Conservation (phyloP, 2,113 vertebrate species). For the Bagarius yarrelli region DNA sequence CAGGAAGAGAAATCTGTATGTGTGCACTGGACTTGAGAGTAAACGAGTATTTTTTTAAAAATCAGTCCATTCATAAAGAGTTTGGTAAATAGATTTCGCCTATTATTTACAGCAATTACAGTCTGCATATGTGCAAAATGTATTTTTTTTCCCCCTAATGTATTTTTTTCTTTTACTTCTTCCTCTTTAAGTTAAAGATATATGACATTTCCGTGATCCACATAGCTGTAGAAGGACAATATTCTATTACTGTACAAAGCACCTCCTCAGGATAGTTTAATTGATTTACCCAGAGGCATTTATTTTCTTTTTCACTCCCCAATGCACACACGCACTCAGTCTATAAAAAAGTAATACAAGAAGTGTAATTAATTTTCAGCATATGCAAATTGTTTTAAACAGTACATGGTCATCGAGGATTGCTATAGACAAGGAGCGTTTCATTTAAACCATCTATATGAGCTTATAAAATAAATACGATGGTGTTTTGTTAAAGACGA, state of each 20-base stretch:
- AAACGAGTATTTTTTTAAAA: constrained; percentile 47
- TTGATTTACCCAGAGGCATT: constrained; percentile 43
- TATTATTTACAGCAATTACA: constrained; percentile 58
- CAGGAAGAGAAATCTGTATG: constrained; percentile 45
- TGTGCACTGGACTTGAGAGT: constrained; percentile 67
- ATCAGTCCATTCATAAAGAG: constrained; percentile 49
- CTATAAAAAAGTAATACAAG: constrained; percentile 51
- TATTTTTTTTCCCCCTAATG: constrained; percentile 30
- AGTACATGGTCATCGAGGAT: constrained; percentile 73
- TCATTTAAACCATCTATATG: constrained; percentile 65
- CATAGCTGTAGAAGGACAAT: constrained; percentile 65
- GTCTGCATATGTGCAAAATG: constrained; percentile 62
- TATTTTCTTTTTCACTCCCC: constrained; percentile 39
- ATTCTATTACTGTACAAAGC: constrained; percentile 76
- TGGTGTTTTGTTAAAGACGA: neutral
- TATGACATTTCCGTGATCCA: constrained; percentile 72
- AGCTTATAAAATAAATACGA: constrained; percentile 43
- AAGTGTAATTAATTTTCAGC: constrained; percentile 54
- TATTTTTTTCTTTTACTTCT: constrained; percentile 50
- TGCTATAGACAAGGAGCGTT: constrained; percentile 70
- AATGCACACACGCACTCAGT: constrained; percentile 35
- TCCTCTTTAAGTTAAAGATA: constrained; percentile 76
- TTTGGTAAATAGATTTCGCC: constrained; percentile 56
- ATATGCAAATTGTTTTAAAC: constrained; percentile 70
- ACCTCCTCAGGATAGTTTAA: constrained; percentile 69